Percentiles rank a stretch among this genome's conserved stretches.
These are phyloP conservation scores for Podarcis siculus DNA, from an alignment of 2,797 vertebrate genomes.

Conservation along the genomic window DNA sequence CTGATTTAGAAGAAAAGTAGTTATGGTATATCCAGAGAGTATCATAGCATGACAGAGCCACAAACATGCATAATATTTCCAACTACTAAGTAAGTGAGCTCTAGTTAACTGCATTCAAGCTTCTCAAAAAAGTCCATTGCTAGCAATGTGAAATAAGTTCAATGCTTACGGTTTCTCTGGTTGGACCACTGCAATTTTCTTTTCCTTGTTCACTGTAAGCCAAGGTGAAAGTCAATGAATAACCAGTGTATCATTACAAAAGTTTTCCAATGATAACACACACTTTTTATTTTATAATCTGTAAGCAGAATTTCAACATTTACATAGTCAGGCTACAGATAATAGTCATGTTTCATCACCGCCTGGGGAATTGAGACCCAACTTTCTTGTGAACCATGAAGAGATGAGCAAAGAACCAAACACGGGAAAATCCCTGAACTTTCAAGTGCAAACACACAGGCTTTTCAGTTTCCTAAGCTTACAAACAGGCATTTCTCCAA, in stretches of 20 bases:
- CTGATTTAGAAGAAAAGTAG: background rate
- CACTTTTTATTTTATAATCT: rapidly evolving
- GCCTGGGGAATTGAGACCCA: background rate
- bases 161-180: conserved; percentile 96
- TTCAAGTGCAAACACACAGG: background rate
- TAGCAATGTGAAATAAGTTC: conserved; percentile 9
- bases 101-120: conserved; percentile 26
- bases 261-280: background rate
- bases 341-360: background rate
- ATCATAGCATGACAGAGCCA: background rate
- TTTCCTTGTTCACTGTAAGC: conserved; percentile 89
- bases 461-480: background rate
- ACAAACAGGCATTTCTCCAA: background rate
- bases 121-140: conserved; percentile 34
- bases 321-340: background rate
- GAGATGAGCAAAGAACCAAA: background rate
- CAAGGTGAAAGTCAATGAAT: background rate
- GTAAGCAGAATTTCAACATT: background rate
- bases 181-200: conserved; percentile 93
- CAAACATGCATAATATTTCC: conserved; percentile 9
- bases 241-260: background rate
- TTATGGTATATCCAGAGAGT: background rate
- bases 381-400: background rate
- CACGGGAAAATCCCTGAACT: background rate
- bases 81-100: conserved; percentile 23